Evolutionary conservation across 2,113 vertebrate species (phyloP).

Genomic region (Trichomycterus rosablanca): DNA sequence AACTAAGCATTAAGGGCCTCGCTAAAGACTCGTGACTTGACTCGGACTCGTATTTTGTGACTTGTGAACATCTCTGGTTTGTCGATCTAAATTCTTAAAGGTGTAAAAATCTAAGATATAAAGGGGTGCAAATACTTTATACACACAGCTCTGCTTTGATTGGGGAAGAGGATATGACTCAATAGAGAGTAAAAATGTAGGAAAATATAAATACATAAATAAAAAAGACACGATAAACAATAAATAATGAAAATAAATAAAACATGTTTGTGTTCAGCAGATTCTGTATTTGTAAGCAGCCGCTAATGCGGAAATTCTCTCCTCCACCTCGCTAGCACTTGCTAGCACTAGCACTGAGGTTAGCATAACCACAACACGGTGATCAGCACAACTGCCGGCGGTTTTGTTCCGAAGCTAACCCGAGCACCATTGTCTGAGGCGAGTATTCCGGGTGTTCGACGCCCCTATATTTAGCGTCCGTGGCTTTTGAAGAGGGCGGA

Average conservation of each 20-base stretch:
- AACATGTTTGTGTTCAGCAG: neutral
- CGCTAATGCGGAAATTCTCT: neutral
- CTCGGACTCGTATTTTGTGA: too few species aligned
- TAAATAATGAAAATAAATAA: neutral
- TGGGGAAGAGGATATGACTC: too few species aligned
- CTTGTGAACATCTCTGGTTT: too few species aligned
- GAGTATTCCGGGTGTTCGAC: constrained; percentile 62
- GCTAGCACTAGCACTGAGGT: neutral
- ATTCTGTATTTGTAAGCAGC: neutral
- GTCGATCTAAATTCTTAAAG: too few species aligned
- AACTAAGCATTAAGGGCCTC: too few species aligned
- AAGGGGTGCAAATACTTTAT: too few species aligned
- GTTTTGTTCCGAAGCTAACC: constrained; percentile 33
- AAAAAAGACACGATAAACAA: neutral
- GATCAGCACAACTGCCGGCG: constrained; percentile 30
- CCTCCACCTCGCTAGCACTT: neutral
- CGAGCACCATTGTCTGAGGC: constrained; percentile 55
- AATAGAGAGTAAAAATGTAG: neutral
- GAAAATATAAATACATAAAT: neutral
- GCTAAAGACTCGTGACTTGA: too few species aligned
- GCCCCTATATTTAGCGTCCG: constrained; percentile 67
- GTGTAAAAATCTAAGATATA: too few species aligned
- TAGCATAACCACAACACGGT: constrained; percentile 12
- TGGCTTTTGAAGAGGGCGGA: constrained; percentile 66
- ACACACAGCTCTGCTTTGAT: too few species aligned